Conservation (phyloP, 2,113 vertebrate genomes). For the Mus pahari region DNA sequence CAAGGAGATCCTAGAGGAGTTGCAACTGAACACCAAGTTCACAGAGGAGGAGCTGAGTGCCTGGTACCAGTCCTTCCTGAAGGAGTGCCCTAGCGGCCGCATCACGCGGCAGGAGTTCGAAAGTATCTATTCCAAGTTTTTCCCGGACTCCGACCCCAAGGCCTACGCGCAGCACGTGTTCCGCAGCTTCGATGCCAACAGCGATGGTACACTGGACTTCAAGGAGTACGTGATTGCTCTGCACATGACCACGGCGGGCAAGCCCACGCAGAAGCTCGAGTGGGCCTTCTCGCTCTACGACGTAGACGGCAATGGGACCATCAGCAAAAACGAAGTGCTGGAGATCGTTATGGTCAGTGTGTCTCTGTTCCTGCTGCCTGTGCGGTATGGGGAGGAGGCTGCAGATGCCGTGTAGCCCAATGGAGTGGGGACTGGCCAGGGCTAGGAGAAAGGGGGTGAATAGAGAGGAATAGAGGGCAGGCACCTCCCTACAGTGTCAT, state of each 20-base stretch:
- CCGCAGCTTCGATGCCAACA: constrained; percentile 96
- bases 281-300: constrained; percentile 98
- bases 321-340: constrained; percentile 93
- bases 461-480: not conserved
- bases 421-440: rapidly evolving
- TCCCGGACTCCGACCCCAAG: constrained; percentile 93
- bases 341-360: constrained; percentile 93
- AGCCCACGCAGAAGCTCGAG: constrained; percentile 92
- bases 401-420: not conserved
- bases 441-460: not conserved
- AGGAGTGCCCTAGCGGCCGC: constrained; percentile 92
- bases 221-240: constrained; percentile 96
- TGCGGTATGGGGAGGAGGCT: not conserved
- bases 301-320: constrained; percentile 94
- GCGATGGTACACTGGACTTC: constrained; percentile 95
- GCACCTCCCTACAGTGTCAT: not conserved
- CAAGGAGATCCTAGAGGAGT: constrained; percentile 94
- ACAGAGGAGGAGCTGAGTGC: constrained; percentile 90
- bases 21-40: constrained; percentile 93
- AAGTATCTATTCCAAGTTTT: constrained; percentile 94
- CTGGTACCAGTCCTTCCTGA: constrained; percentile 95
- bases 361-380: rapidly evolving
- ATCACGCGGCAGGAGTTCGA: constrained; percentile 92
- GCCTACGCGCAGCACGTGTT: constrained; percentile 95
- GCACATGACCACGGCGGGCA: constrained; percentile 93